Evolutionary conservation across 30 jellyfish, hydroid and myxozoan genomes (phyloP), one percentile per base, ranked within the genome.

Genomic region (Aurelia sp.): DNA sequence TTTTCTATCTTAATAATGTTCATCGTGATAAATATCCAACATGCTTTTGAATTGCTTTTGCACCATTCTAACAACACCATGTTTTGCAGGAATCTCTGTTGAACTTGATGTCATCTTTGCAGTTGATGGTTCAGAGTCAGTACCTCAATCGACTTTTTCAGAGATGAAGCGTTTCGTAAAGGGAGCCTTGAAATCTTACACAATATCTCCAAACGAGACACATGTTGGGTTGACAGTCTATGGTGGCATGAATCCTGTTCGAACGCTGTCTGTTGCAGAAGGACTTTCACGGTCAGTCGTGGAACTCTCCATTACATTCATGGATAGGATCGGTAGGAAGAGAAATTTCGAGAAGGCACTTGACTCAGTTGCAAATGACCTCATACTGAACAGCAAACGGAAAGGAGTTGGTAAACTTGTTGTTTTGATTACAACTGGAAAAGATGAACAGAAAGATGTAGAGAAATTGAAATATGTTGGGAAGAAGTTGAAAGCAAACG

Each of bases 351-450:
- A 44, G 4, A 58, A 30, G 18, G 68, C 80, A 11, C 66, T 40
- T 0, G 58, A 31, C 15, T 62, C 22, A 15, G 47, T 41, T 8
- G 40, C 16, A 5, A 20, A 30, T 35, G 52, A 7, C 22, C 3
- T 62, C 3, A 59, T 61, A 27, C 53, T 13, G 50, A 47, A 22
- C n/a, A 31, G n/a, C 16, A n/a, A 62, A 0, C 63, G 79, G 21
- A 19, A 13, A 6, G 78, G 71, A 9, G 77, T 86, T 11, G 85
- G 71, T 0, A 91, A 74, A 23, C 82, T 81, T 51, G 68, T 91
- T 0, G 81, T 91, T 17, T 58, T 91, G 30, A 21, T 91, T 17
- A 68, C 74, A 10, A 72, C 94, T 6, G 96, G 98, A 44, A 44
- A 44, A 44, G 55, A 44, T 4, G 78, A 37, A 3, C 41, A 44